Evolutionary conservation across 2,797 vertebrate species (phyloP).

Genomic region (Holocentrus rufus): DNA sequence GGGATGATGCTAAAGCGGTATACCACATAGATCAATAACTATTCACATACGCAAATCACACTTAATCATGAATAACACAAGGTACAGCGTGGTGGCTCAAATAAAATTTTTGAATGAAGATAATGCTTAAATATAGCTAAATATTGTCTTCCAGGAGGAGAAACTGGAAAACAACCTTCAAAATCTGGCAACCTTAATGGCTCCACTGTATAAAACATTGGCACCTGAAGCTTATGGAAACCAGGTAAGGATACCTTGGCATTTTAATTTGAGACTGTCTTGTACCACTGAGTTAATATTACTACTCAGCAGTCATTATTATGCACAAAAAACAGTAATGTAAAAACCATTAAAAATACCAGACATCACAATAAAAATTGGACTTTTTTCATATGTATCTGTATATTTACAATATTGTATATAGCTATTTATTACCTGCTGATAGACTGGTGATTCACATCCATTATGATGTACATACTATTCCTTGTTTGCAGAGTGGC

Average conservation of each 20-base stretch:
- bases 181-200: constrained; percentile 91
- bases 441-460: too few species aligned
- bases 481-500: neutral
- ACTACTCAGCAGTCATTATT: neutral
- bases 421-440: too few species aligned
- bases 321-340: too few species aligned
- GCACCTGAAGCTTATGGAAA: constrained; percentile 97
- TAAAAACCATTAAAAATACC: too few species aligned
- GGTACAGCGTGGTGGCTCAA: neutral
- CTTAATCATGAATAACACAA: neutral
- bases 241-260: constrained; percentile 84
- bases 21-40: neutral
- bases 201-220: constrained; percentile 92
- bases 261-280: neutral
- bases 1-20: constrained; percentile 96
- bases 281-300: neutral
- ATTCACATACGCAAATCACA: constrained; percentile 34
- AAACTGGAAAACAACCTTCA: constrained; percentile 92
- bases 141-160: constrained; percentile 87
- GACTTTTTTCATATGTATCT: too few species aligned
- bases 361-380: too few species aligned
- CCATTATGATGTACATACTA: too few species aligned
- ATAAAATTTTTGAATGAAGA: neutral
- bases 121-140: neutral
- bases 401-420: too few species aligned